Base-by-base conservation (phyloP, 2,113 vertebrate genomes). In the Anolis sagrei region DNA sequence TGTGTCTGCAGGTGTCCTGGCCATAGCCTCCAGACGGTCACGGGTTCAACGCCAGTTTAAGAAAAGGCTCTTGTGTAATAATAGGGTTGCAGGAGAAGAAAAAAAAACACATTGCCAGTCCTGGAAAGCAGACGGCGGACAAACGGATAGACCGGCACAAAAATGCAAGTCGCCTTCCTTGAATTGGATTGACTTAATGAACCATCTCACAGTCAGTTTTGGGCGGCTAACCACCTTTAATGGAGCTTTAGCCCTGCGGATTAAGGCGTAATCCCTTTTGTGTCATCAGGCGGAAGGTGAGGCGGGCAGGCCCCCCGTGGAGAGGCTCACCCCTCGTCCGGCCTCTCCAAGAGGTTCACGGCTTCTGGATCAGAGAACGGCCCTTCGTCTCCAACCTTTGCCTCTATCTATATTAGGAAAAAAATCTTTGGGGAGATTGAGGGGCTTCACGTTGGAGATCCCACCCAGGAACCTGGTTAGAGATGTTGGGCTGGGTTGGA, bases 191-290 rank as follows among this genome's bases (percentile, higher is more conserved):
- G 89, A 7, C 88, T 86, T 23, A 87, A 84, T 73, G 49, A 1
- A 36, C 77, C 7, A 70, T 75, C 54, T 58, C 54, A 1, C 25
- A 73, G 77, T 14, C 0, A 68, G 64, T 54, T 29, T 86, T 89
- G 39, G 62, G 7, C 75, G 84, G 2, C 23, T 48, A 66, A 58
- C 44, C 79, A 36, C 1, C 76, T 0, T 77, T 9, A 1, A 1
- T 6, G 34, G 70, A 7, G 48, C 66, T 4, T 36, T 11, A 88
- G 86, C 79, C 87, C 32, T n/a, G 13, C 44, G 82, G 92, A 91
- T 94, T 94, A 94, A 86, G 81, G 29, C 0, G 1, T 94, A 93
- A 95, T 95, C 92, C 90, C 32, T 36, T 89, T 86, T 90, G 85
- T 23, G 39, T 68, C 68, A 18, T 51, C 32, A 36, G 32, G 14